These are phyloP conservation scores for Lucilia cuprina DNA, from an alignment of 1,140 invertebrate species.

Conservation along the genomic window DNA sequence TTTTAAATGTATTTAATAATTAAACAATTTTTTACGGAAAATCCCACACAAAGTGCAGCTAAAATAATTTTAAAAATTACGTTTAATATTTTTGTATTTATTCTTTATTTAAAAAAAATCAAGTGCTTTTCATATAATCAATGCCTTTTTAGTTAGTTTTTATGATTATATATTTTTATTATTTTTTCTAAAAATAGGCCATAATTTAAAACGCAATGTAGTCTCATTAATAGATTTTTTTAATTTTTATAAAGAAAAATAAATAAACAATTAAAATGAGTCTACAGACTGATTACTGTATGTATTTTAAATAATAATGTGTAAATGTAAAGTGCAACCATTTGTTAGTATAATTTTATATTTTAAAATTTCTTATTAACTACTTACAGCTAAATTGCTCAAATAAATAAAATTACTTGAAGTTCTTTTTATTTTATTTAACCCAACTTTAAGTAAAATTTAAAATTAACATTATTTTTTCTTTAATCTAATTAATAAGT, in stretches of 20 bases:
- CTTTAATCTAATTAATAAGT: neutral
- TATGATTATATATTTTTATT: neutral
- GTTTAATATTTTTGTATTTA: neutral
- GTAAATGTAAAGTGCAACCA: constrained; percentile 28
- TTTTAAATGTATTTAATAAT: constrained; percentile 11
- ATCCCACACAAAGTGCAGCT: neutral
- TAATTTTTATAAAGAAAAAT: neutral
- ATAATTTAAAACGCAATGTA: constrained; percentile 28
- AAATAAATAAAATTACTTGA: constrained; percentile 16
- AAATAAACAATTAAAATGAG: neutral
- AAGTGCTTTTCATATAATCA: constrained; percentile 10
- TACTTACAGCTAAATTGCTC: constrained; percentile 26
- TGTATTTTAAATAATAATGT: constrained; percentile 28
- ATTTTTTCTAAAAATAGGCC: constrained; percentile 14
- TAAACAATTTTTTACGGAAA: constrained; percentile 22
- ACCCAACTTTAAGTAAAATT: neutral
- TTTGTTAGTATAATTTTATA: constrained; percentile 11
- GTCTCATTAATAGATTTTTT: neutral
- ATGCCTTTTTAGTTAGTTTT: constrained; percentile 30
- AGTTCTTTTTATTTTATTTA: constrained; percentile 16
- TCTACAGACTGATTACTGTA: constrained; percentile 32
- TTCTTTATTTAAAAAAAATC: neutral
- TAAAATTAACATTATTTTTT: neutral
- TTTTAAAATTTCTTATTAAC: neutral
- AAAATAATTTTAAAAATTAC: neutral